These are phyloP conservation scores for Lordiphosa stackelbergi DNA, from an alignment of 1,140 invertebrate genomes.

Conservation along the genomic window DNA sequence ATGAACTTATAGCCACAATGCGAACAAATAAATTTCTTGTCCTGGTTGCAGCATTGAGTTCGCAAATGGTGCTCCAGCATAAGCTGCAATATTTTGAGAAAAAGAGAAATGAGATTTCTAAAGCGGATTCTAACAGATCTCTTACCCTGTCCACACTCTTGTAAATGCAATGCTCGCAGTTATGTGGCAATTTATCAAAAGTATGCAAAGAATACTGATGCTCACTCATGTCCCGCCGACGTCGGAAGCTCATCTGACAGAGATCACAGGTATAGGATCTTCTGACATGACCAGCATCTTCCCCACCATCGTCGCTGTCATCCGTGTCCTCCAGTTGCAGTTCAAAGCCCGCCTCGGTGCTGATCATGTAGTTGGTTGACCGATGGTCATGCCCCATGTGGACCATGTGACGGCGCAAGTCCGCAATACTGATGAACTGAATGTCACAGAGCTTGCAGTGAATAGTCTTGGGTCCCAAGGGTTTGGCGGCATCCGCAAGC, in stretches of 20 bases:
- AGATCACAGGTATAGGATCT: slow-evolving; percentile 44
- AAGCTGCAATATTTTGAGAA: slow-evolving; percentile 15
- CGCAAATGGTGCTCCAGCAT: slow-evolving; percentile 45
- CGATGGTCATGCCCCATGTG: slow-evolving; percentile 34
- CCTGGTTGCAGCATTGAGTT: slow-evolving; percentile 45
- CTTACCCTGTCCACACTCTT: slow-evolving; percentile 50
- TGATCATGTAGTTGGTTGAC: slow-evolving; percentile 50
- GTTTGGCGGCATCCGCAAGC: slow-evolving; percentile 47
- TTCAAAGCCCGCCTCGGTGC: slow-evolving; percentile 58
- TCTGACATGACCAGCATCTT: slow-evolving; percentile 12
- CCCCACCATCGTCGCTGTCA: slow-evolving; percentile 46
- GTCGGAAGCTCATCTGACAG: slow-evolving; percentile 46
- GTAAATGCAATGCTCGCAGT: slow-evolving; percentile 54
- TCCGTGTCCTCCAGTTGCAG: slow-evolving; percentile 59
- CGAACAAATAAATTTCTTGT: slow-evolving; percentile 49
- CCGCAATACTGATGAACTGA: slow-evolving; percentile 52
- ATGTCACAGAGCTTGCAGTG: slow-evolving; percentile 60
- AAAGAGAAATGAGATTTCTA: background rate
- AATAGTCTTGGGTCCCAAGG: slow-evolving; percentile 52
- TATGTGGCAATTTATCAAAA: slow-evolving; percentile 54
- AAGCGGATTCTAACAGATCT: too few relatives aligned
- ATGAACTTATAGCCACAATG: slow-evolving; percentile 59
- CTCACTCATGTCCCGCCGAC: slow-evolving; percentile 49
- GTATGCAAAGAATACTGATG: slow-evolving; percentile 58
- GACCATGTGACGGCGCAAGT: slow-evolving; percentile 44